Percentiles rank a stretch among this genome's conserved stretches.
Conservation (phyloP, 2,113 vertebrate species). For the Sciurus niger region DNA sequence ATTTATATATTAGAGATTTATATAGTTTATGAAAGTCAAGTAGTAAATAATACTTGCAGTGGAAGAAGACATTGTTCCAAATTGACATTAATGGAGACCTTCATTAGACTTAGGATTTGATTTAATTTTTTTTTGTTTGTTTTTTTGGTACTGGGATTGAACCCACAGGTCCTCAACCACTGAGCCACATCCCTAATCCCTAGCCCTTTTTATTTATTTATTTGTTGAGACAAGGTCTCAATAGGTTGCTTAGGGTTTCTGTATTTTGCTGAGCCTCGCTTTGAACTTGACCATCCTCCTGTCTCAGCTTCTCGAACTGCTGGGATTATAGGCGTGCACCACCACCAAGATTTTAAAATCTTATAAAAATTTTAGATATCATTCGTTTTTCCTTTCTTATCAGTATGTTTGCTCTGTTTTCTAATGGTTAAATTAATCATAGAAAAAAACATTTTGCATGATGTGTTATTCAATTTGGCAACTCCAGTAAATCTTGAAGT, state of each 20-base stretch:
- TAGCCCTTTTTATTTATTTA: too few relatives aligned
- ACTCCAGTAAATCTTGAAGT: slow-evolving; percentile 14
- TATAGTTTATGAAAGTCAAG: background rate
- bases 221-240: too few relatives aligned
- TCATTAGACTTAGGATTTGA: background rate
- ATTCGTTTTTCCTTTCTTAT: background rate
- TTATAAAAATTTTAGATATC: slow-evolving; percentile 6
- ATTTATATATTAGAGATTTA: background rate
- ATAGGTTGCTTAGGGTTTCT: too few relatives aligned
- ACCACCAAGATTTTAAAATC: background rate
- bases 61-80: background rate
- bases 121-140: too few relatives aligned
- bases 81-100: slow-evolving; percentile 20
- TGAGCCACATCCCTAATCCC: too few relatives aligned
- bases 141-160: too few relatives aligned
- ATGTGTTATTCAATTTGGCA: slow-evolving; percentile 28
- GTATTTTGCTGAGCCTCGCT: too few relatives aligned
- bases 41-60: background rate
- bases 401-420: background rate
- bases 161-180: too few relatives aligned
- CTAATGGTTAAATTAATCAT: slow-evolving; percentile 15
- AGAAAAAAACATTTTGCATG: slow-evolving; percentile 57
- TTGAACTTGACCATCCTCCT: too few relatives aligned
- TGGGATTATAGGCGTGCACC: too few relatives aligned
- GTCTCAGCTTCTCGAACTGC: too few relatives aligned